Conservation (phyloP, 1,140 invertebrate genomes). For the Macrocentrus cingulum region DNA sequence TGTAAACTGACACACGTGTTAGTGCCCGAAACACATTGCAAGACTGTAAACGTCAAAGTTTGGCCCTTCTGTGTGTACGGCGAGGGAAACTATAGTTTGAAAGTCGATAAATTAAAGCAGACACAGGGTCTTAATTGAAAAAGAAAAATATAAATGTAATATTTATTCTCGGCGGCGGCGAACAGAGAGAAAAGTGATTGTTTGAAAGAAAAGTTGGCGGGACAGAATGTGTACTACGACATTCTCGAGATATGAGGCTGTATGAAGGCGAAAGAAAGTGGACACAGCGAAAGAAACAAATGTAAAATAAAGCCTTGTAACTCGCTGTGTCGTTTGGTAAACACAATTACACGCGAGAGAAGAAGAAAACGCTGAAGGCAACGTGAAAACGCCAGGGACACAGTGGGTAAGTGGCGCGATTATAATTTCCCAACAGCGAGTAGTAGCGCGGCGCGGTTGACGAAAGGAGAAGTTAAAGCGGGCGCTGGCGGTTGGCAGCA, state of each 20-base stretch:
- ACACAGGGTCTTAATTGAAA: too few relatives aligned
- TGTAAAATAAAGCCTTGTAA: constrained; percentile 36
- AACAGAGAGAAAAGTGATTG: too few relatives aligned
- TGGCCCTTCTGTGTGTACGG: too few relatives aligned
- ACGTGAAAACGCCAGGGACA: constrained; percentile 30
- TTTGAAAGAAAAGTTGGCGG: too few relatives aligned
- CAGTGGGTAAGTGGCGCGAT: constrained; percentile 44
- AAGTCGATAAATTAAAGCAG: constrained; percentile 5
- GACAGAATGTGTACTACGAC: too few relatives aligned
- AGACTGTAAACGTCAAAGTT: constrained; percentile 28
- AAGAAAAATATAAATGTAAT: too few relatives aligned
- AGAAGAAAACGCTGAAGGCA: constrained; percentile 7
- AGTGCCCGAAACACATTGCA: constrained; percentile 20
- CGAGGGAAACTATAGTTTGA: constrained; percentile 4
- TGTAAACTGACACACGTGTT: too few relatives aligned
- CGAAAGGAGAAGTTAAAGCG: constrained; percentile 31
- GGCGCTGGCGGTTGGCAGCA: constrained; percentile 12
- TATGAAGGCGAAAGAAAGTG: not conserved
- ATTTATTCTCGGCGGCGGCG: too few relatives aligned
- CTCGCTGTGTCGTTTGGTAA: constrained; percentile 40
- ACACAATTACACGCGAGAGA: constrained; percentile 39
- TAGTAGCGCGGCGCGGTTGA: too few relatives aligned
- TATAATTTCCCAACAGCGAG: constrained; percentile 41
- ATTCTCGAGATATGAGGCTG: too few relatives aligned
- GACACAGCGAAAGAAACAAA: not conserved